phyloP scores from a whole-genome alignment of 2,888 invertebrate species.

The Euzetes globulus region DNA sequence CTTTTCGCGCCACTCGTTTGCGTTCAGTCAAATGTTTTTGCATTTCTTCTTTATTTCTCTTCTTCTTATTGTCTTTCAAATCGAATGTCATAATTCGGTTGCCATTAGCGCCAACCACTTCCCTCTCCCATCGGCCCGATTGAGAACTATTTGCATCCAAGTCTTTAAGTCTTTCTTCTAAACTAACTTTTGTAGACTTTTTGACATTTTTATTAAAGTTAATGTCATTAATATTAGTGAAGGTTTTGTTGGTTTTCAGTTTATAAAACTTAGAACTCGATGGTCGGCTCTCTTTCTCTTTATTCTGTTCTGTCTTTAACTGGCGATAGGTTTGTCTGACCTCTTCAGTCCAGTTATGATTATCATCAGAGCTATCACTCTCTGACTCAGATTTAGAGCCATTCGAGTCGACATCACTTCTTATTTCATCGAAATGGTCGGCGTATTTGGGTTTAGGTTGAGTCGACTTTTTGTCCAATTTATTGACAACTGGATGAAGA shows the following conservation, averaged over 20 bases:
- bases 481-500: constrained; percentile 77
- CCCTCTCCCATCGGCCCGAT: background rate
- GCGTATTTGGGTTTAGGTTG: constrained; percentile 30
- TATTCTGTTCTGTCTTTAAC: constrained; percentile 50
- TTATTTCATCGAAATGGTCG: constrained; percentile 30
- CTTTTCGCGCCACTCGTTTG: constrained; percentile 27
- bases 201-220: background rate
- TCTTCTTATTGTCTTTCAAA: constrained; percentile 38
- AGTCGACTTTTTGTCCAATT: constrained; percentile 57
- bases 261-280: constrained; percentile 44
- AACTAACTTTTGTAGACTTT: background rate
- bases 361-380: constrained; percentile 21
- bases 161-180: background rate
- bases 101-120: constrained; percentile 21
- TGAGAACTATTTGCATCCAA: constrained; percentile 1
- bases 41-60: constrained; percentile 44
- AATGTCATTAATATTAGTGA: constrained; percentile 18
- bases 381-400: constrained; percentile 7
- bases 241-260: constrained; percentile 4
- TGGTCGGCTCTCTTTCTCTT: constrained; percentile 47
- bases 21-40: constrained; percentile 43
- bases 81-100: constrained; percentile 37
- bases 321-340: background rate
- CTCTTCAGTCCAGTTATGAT: constrained; percentile 4
- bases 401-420: constrained; percentile 29